Evolutionary conservation across 2,113 vertebrate genomes (phyloP).

Genomic region (Acanthochromis polyacanthus): DNA sequence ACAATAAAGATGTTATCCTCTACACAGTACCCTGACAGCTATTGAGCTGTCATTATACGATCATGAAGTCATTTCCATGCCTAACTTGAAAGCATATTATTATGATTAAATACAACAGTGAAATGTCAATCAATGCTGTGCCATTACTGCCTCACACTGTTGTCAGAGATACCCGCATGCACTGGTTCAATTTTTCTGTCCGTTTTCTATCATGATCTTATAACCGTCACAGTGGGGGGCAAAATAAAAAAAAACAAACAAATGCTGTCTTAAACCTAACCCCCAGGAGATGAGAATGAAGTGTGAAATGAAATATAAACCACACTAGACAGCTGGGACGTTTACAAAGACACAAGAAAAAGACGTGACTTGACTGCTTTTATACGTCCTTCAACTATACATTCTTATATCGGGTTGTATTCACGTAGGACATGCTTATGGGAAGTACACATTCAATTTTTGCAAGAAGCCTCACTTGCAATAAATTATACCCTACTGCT

Average conservation of each 20-base stretch:
- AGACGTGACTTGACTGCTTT: too few species aligned
- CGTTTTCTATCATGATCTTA: slow-evolving; percentile 63
- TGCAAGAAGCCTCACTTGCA: too few species aligned
- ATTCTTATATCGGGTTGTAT: too few species aligned
- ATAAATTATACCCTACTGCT: too few species aligned
- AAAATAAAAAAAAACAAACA: background rate
- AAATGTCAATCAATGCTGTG: slow-evolving; percentile 78
- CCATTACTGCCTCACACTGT: slow-evolving; percentile 71
- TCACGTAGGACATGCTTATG: too few species aligned
- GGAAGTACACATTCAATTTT: too few species aligned
- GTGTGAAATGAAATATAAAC: too few species aligned
- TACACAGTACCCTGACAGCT: slow-evolving; percentile 66
- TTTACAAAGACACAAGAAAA: too few species aligned
- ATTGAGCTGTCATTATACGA: slow-evolving; percentile 78
- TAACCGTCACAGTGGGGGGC: slow-evolving; percentile 56
- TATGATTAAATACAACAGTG: slow-evolving; percentile 78
- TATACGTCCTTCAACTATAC: too few species aligned
- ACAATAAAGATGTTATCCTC: slow-evolving; percentile 82
- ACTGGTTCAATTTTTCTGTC: slow-evolving; percentile 43
- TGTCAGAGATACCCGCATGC: slow-evolving; percentile 51
- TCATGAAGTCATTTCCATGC: slow-evolving; percentile 79
- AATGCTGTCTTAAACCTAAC: slow-evolving; percentile 16
- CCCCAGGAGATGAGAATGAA: too few species aligned
- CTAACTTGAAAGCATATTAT: slow-evolving; percentile 80
- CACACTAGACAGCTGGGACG: too few species aligned